Conservation (phyloP, 2,797 vertebrate genomes). For the Trematomus bernacchii region DNA sequence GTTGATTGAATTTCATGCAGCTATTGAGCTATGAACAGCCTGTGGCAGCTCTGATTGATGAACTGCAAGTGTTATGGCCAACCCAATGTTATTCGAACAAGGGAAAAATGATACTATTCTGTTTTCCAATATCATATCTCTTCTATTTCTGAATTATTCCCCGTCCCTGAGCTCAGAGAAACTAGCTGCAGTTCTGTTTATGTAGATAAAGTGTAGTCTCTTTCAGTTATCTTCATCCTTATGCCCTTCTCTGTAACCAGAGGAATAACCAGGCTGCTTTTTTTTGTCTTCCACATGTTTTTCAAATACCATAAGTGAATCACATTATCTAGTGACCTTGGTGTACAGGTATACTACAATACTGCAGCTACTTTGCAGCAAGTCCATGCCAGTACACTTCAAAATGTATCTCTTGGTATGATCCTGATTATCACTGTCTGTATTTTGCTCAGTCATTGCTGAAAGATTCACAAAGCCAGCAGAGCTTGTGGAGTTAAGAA, state of each 20-base stretch:
- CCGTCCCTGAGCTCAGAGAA: conserved; percentile 10
- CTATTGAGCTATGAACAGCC: conserved; percentile 63
- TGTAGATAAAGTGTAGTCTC: conserved; percentile 29
- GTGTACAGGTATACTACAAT: conserved; percentile 23
- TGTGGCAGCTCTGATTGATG: conserved; percentile 69
- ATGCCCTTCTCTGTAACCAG: conserved; percentile 28
- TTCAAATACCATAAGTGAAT: conserved; percentile 14
- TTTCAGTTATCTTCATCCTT: conserved; percentile 12
- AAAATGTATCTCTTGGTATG: conserved; percentile 11
- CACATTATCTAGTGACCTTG: conserved; percentile 40
- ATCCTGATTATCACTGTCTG: conserved; percentile 11
- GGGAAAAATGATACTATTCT: conserved; percentile 29
- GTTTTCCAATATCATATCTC: conserved; percentile 32
- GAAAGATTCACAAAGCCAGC: conserved; percentile 38
- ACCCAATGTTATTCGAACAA: conserved; percentile 49
- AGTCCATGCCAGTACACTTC: not conserved
- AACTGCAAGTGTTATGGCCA: conserved; percentile 68
- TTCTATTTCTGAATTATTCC: conserved; percentile 43
- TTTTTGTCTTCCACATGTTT: conserved; percentile 36
- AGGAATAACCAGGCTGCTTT: conserved; percentile 23
- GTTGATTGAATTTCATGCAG: conserved; percentile 78
- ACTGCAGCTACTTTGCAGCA: not conserved
- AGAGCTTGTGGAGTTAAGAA: conserved; percentile 32
- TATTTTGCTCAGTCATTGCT: conserved; percentile 24
- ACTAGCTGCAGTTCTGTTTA: conserved; percentile 23